Percentiles rank a stretch among this genome's conserved stretches.
Evolutionary conservation across 2,113 vertebrate species (phyloP).

Genomic region (Diglossa brunneiventris): DNA sequence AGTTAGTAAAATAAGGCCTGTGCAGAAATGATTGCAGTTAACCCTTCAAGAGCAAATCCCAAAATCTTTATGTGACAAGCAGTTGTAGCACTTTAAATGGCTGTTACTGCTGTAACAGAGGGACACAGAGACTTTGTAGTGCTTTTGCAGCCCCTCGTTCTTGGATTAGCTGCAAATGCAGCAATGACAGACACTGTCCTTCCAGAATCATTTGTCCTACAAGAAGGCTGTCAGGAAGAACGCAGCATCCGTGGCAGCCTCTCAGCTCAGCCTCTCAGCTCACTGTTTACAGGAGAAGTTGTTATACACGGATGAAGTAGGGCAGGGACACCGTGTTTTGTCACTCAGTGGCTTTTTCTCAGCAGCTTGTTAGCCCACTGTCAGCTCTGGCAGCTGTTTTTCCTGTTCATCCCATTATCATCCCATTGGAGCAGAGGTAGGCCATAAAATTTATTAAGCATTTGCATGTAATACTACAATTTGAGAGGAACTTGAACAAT

Average conservation of each 20-base stretch:
- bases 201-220: not conserved
- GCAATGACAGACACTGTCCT: not conserved
- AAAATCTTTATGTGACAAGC: not conserved
- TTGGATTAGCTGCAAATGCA: not conserved
- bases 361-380: not conserved
- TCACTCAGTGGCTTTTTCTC: not conserved
- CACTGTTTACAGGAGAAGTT: accelerated
- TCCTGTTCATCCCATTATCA: not conserved
- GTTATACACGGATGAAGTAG: accelerated
- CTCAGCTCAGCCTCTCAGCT: not conserved
- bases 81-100: not conserved
- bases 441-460: not conserved
- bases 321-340: not conserved
- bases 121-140: not conserved
- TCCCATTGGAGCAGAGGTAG: not conserved
- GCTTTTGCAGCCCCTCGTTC: not conserved
- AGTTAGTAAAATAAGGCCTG: not conserved
- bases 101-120: not conserved
- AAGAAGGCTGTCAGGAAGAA: not conserved
- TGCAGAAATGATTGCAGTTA: not conserved
- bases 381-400: not conserved
- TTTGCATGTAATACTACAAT: not conserved
- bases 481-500: not conserved
- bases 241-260: accelerated
- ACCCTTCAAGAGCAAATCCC: not conserved